Conservation (phyloP, 1,140 invertebrate genomes). For the Neodiprion fabricii region DNA sequence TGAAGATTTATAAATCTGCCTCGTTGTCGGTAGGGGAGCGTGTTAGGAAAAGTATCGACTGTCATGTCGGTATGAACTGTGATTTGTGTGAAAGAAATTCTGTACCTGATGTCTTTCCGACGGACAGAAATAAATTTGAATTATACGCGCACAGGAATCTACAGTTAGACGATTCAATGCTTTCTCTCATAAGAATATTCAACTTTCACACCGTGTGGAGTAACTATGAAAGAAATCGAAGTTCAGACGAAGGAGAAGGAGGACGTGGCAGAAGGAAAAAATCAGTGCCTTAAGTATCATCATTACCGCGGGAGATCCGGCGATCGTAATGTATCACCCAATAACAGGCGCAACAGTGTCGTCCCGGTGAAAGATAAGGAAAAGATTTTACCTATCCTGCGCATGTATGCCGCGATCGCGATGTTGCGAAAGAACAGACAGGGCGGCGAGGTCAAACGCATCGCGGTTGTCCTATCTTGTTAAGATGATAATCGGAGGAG, state of each 20-base stretch:
- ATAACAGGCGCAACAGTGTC: background rate
- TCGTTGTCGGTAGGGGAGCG: background rate
- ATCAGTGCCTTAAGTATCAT: background rate
- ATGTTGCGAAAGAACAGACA: background rate
- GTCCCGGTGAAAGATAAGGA: background rate
- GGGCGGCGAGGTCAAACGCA: background rate
- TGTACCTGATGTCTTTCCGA: background rate
- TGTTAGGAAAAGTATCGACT: background rate
- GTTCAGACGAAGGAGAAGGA: background rate
- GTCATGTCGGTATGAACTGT: background rate
- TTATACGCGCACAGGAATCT: too few relatives aligned
- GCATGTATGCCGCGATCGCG: background rate
- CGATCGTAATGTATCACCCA: background rate
- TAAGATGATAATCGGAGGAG: background rate
- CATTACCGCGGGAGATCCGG: background rate
- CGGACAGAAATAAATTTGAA: background rate
- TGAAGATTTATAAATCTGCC: background rate
- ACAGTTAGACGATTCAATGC: too few relatives aligned
- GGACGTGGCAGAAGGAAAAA: background rate
- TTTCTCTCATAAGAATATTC: too few relatives aligned
- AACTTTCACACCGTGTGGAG: too few relatives aligned
- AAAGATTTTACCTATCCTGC: background rate
- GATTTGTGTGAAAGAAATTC: background rate
- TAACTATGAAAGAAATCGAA: too few relatives aligned
- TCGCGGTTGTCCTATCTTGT: slow-evolving; percentile 1